Percentiles rank a stretch among this genome's conserved stretches.
Conservation (phyloP, 2,888 invertebrate species). For the Lagria hirta region DNA sequence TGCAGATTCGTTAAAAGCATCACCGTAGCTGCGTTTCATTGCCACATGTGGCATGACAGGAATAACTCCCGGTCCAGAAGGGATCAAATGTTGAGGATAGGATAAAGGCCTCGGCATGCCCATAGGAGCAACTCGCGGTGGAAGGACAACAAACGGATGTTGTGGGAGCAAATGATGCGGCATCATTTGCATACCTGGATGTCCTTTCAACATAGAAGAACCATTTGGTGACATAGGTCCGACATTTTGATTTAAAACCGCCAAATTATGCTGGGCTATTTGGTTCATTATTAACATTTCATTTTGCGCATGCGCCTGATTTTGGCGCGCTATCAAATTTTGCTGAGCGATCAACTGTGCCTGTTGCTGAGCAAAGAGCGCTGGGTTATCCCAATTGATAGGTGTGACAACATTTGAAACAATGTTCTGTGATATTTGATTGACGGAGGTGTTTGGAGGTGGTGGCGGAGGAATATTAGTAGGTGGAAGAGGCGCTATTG, state of each 20-base stretch:
- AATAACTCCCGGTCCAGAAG: constrained; percentile 39
- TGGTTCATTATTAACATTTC: constrained; percentile 52
- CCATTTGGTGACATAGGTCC: constrained; percentile 33
- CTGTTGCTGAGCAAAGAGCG: constrained; percentile 59
- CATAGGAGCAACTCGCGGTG: constrained; percentile 35
- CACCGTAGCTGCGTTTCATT: constrained; percentile 52
- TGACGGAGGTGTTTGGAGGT: constrained; percentile 43
- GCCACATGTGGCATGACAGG: constrained; percentile 47
- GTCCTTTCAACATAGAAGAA: constrained; percentile 43
- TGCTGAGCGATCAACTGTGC: constrained; percentile 70
- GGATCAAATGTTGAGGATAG: constrained; percentile 42
- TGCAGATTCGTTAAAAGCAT: constrained; percentile 50
- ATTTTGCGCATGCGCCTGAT: constrained; percentile 56
- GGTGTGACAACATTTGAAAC: constrained; percentile 35
- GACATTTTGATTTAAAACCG: constrained; percentile 46
- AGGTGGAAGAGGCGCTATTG: constrained; percentile 50
- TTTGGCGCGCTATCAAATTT: constrained; percentile 66
- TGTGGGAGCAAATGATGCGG: constrained; percentile 50
- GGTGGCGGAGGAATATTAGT: constrained; percentile 55
- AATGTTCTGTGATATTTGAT: constrained; percentile 50
- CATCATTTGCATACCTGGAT: constrained; percentile 48
- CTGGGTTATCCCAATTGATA: constrained; percentile 49
- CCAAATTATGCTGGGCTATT: constrained; percentile 51
- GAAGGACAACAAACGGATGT: constrained; percentile 51
- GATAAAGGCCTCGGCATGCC: constrained; percentile 37